Base-by-base conservation (phyloP, 1,140 invertebrate genomes). In the Teleopsis dalmanni region DNA sequence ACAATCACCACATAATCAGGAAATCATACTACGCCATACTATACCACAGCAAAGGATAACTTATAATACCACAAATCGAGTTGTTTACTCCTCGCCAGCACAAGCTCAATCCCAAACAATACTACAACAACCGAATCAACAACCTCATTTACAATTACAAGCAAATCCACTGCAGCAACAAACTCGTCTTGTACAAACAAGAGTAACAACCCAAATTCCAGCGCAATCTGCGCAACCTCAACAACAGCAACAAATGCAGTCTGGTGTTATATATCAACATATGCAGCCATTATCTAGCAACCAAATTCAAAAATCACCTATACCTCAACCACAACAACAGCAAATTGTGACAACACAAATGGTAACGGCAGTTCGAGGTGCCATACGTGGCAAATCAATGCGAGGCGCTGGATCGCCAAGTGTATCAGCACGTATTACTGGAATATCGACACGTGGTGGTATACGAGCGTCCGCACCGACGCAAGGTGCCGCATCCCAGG, bases 21-120 rank as follows among this genome's bases (percentile, higher is more conserved):
- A 67, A 40, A 46, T 67, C 7, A 69, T 65, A 13, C 60, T 69
- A 62, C 56, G 62, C 1, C 65, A 67, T 45, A 51, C 52, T 10
- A 58, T 65, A 37, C 57, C 53, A n/a, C 59, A 58, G 16, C 49
- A 47, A 18, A 56, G 58, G 22, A 55, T 57, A 1, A 56, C 62
- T 22, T 69, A 64, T 23, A 65, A 65, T 29, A n/a, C n/a, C n/a
- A 31, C 34, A 26, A 63, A 60, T 52, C 61, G 61, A 3, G 57
- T 66, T 67, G 0, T 65, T 60, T 29, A 48, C 63, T 1, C 31
- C 36, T 1, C 56, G 58, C 3, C 65, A 63, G 25, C 67, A 67
- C 69, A 69, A 48, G 59, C 65, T 38, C 66, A 68, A n/a, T 59
- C 63, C 34, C 70, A 66, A 33, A 33, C 48, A 21, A 37, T 54